Conservation (phyloP, 2,888 invertebrate genomes). For the Plutella xylostella region DNA sequence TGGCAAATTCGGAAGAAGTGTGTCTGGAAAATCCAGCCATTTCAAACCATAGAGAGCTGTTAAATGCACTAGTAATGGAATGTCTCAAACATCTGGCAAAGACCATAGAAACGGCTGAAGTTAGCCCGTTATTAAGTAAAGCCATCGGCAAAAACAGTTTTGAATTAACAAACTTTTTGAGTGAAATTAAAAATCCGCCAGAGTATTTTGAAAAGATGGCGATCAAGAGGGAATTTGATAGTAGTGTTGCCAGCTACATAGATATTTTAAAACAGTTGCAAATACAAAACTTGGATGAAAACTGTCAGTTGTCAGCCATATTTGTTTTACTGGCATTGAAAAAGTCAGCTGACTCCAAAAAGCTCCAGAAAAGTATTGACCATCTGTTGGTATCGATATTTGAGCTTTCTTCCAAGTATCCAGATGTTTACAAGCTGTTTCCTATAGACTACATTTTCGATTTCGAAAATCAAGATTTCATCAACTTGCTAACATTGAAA, state of each 20-base stretch:
- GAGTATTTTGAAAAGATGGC: constrained; percentile 30
- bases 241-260: constrained; percentile 30
- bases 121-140: constrained; percentile 29
- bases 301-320: constrained; percentile 44
- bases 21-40: constrained; percentile 33
- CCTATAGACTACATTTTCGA: constrained; percentile 43
- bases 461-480: constrained; percentile 33
- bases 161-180: constrained; percentile 31
- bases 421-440: constrained; percentile 54
- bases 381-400: constrained; percentile 39
- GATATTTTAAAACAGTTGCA: constrained; percentile 40
- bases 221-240: constrained; percentile 24
- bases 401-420: constrained; percentile 47
- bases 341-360: constrained; percentile 40
- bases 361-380: constrained; percentile 36
- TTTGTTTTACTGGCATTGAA: constrained; percentile 47
- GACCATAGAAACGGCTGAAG: constrained; percentile 33
- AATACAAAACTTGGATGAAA: constrained; percentile 49
- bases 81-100: constrained; percentile 37
- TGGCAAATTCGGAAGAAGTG: constrained; percentile 24
- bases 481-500: constrained; percentile 44
- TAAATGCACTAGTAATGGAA: constrained; percentile 41
- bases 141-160: constrained; percentile 37
- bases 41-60: constrained; percentile 32
- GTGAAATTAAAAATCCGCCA: constrained; percentile 26